Conservation (phyloP, 2,113 vertebrate species). For the Ginglymostoma cirratum region DNA sequence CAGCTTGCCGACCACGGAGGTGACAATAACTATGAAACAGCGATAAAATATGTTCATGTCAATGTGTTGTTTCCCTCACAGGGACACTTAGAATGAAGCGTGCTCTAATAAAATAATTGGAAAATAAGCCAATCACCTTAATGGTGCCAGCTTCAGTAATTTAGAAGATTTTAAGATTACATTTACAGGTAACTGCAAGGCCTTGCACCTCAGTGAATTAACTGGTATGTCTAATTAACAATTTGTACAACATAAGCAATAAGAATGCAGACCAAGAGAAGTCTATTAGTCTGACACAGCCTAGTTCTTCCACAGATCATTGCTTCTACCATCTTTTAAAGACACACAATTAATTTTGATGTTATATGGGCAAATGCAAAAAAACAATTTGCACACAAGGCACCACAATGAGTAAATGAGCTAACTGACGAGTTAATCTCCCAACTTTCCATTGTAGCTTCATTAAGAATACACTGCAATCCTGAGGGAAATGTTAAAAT, state of each 20-base stretch:
- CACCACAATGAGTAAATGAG: background rate
- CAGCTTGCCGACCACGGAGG: background rate
- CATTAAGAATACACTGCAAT: background rate
- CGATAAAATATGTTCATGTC: background rate
- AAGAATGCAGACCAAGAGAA: background rate
- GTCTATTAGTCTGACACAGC: background rate
- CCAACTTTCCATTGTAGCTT: background rate
- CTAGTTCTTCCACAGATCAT: background rate
- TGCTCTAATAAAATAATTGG: background rate
- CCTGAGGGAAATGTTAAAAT: background rate
- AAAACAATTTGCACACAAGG: background rate
- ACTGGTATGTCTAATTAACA: conserved; percentile 3
- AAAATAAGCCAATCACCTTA: conserved; percentile 6
- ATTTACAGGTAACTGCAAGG: background rate
- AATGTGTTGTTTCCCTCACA: background rate
- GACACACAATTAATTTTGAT: background rate
- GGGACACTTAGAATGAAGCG: background rate
- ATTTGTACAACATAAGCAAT: background rate
- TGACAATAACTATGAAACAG: background rate
- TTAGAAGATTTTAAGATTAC: background rate
- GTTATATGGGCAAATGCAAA: background rate
- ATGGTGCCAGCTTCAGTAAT: background rate
- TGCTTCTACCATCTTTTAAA: background rate
- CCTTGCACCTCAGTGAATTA: background rate
- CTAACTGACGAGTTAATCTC: conserved; percentile 1